Evolutionary conservation across 2,888 invertebrate species (phyloP), one percentile per base, ranked within the genome.

Genomic region (Dorcus parallelipipedus): DNA sequence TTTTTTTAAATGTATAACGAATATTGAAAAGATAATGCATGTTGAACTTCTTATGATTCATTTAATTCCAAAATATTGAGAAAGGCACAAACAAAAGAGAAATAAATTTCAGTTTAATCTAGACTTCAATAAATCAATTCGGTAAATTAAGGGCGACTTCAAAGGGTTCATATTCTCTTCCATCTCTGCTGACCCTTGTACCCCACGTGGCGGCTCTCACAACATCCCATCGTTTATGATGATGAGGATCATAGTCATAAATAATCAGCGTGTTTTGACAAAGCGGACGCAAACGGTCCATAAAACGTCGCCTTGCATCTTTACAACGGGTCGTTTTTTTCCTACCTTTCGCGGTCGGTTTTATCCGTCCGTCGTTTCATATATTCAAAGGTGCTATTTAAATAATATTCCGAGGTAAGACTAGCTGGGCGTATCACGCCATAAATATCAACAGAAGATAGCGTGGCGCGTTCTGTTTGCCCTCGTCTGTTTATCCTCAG

Each of bases 231-330:
- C 41, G n/a, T 54, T 54, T 54, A 42, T 54, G 49, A 47, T 54
- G 49, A 33, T 49, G 49, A 49, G 49, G 38, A 49, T 47, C 49
- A 54, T 49, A 40, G 38, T 17, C 56, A 52, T 56, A 56, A 56
- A 56, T 56, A 56, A 56, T 56, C 47, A 56, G 48, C 47, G 39
- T 56, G 52, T 56, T 56, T 52, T 56, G 56, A 56, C 56, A 56
- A 51, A 43, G 52, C 33, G 26, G 40, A 51, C 51, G 56, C 51
- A 52, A 56, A 56, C 51, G 56, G 56, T 56, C 47, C 41, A 52
- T 56, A 56, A 56, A 56, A 52, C 26, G 26, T 23, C 26, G 26
- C 47, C 47, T 10, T 9, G 9, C 9, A 20, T n/a, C 20, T 47
- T 23, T n/a, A 50, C 20, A 54, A 54, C 8, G 40, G 7, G 26